These are phyloP conservation scores for Bombus vancouverensis DNA, from an alignment of 1,140 invertebrate genomes.

Conservation along the genomic window DNA sequence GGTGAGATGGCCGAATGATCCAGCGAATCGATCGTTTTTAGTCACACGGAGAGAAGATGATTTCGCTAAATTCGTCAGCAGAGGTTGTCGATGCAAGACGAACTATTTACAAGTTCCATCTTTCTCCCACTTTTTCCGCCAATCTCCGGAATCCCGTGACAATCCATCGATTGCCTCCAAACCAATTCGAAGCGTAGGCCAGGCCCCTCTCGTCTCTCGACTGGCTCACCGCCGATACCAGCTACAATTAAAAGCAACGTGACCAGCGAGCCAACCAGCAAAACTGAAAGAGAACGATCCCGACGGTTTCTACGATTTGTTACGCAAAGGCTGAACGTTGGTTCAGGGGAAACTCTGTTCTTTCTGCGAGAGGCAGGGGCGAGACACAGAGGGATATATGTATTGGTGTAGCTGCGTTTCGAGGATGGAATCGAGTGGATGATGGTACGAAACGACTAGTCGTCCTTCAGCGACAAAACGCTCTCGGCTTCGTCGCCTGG, in stretches of 20 bases:
- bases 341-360: neutral
- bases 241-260: conserved; percentile 66
- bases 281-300: conserved; percentile 52
- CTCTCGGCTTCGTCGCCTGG: conserved; percentile 17
- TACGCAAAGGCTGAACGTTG: conserved; percentile 49
- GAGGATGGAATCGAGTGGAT: neutral
- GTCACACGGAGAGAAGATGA: neutral
- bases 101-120: neutral
- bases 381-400: conserved; percentile 7
- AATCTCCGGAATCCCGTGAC: conserved; percentile 41
- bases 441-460: conserved; percentile 1
- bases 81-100: neutral
- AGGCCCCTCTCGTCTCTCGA: neutral
- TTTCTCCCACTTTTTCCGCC: conserved; percentile 34
- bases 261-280: conserved; percentile 51
- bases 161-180: conserved; percentile 30
- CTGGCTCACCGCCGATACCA: conserved; percentile 47
- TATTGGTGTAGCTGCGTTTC: neutral
- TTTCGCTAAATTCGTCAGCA: neutral
- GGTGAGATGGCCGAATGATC: neutral
- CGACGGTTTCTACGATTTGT: conserved; percentile 54
- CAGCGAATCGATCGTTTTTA: neutral
- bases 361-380: neutral
- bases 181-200: conserved; percentile 42
- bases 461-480: conserved; percentile 46